Conservation (phyloP, 2,888 invertebrate species). For the Phorcus lineatus region DNA sequence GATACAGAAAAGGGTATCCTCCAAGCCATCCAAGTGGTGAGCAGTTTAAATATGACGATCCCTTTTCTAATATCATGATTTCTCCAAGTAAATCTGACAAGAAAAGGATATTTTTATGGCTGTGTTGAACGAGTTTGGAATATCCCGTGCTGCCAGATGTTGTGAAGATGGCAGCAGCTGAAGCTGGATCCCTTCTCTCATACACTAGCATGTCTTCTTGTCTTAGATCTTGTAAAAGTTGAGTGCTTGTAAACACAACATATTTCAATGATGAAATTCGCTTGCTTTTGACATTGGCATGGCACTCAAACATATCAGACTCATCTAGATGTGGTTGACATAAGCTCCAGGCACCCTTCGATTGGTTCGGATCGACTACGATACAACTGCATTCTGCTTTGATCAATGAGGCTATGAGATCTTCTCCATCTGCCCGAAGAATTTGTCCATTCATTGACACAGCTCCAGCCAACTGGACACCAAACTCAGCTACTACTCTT, state of each 20-base stretch:
- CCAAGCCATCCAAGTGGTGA: constrained; percentile 42
- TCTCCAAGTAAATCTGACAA: constrained; percentile 29
- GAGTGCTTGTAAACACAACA: not conserved
- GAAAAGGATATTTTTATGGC: constrained; percentile 31
- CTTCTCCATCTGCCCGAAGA: not conserved
- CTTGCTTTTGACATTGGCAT: not conserved
- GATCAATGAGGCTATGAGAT: not conserved
- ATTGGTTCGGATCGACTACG: not conserved
- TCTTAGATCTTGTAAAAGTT: not conserved
- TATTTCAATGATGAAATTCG: not conserved
- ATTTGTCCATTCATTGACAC: not conserved
- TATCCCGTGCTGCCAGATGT: constrained; percentile 45
- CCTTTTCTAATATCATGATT: constrained; percentile 18
- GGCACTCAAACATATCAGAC: too few species aligned
- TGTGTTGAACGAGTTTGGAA: constrained; percentile 37
- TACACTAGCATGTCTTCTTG: not conserved
- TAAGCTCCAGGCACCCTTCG: not conserved
- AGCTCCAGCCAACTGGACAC: not conserved
- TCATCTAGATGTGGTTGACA: not conserved
- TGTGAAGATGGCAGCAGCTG: constrained; percentile 35
- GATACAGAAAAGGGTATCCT: constrained; percentile 40
- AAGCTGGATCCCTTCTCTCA: constrained; percentile 3
- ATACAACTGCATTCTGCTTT: not conserved
- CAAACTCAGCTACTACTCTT: not conserved
- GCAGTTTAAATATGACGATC: constrained; percentile 33